These are phyloP conservation scores for Sarcophaga carnaria DNA, from an alignment of 2,888 invertebrate genomes.

Conservation along the genomic window DNA sequence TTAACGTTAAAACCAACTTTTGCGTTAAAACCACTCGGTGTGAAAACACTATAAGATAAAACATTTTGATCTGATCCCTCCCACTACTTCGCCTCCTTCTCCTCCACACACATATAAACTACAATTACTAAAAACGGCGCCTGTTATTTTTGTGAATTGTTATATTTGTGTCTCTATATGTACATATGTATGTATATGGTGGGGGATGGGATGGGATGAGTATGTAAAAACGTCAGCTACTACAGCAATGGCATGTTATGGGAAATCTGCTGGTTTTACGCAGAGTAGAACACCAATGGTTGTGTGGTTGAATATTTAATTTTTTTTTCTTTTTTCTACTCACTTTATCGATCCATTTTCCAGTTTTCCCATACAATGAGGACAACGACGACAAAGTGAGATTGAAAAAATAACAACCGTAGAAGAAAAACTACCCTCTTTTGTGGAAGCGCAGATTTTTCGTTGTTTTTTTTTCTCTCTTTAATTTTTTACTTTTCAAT, in stretches of 20 bases:
- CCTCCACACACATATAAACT: too few species aligned
- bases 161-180: background rate
- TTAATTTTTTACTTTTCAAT: slow-evolving; percentile 44
- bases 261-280: background rate
- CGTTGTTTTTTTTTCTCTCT: background rate
- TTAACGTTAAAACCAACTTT: too few species aligned
- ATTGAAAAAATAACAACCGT: background rate
- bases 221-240: too few species aligned
- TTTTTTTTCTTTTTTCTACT: background rate
- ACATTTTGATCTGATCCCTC: too few species aligned
- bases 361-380: slow-evolving; percentile 50
- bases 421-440: slow-evolving; percentile 51
- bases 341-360: slow-evolving; percentile 59
- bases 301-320: background rate
- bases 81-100: too few species aligned
- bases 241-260: background rate
- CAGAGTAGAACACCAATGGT: background rate
- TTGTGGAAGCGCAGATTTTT: slow-evolving; percentile 11
- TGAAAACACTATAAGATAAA: too few species aligned
- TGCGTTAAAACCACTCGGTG: too few species aligned
- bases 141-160: slow-evolving; percentile 47
- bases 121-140: slow-evolving; percentile 39
- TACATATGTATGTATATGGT: background rate
- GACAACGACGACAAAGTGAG: background rate
- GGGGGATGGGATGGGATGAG: too few species aligned